Conservation (phyloP, 2,888 invertebrate genomes). For the Mylabris sibirica region DNA sequence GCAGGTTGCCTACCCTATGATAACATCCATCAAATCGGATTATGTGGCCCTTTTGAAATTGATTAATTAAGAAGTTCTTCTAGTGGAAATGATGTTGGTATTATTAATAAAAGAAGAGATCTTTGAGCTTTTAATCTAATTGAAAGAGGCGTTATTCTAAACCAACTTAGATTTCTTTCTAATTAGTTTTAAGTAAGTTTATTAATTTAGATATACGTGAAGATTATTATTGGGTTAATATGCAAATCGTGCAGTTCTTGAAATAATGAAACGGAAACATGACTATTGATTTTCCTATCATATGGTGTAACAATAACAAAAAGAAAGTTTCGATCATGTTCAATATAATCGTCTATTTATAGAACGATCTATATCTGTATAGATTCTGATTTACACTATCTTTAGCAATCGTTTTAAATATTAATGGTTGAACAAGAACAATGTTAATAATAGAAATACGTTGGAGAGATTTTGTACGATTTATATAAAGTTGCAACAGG, state of each 20-base stretch:
- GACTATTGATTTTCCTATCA: not conserved
- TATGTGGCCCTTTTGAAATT: not conserved
- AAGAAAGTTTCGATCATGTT: not conserved
- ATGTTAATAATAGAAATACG: not conserved
- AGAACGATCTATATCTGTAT: not conserved
- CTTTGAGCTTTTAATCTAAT: too few species aligned
- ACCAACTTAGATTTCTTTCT: too few species aligned
- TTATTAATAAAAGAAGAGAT: too few species aligned
- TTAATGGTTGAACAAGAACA: not conserved
- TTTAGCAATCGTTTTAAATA: not conserved
- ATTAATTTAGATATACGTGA: too few species aligned
- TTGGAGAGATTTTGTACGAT: not conserved
- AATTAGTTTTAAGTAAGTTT: too few species aligned
- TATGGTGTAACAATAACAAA: not conserved
- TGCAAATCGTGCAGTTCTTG: not conserved
- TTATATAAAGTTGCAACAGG: constrained; percentile 9
- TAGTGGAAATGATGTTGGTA: not conserved
- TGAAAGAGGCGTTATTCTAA: too few species aligned
- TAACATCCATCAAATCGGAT: not conserved
- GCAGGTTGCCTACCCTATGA: constrained; percentile 6
- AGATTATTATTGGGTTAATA: not conserved
- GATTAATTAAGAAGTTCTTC: not conserved
- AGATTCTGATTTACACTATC: not conserved
- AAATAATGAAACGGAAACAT: constrained; percentile 1
- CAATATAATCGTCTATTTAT: not conserved